Evolutionary conservation across 1,140 invertebrate genomes (phyloP), one percentile per base, ranked within the genome.

Genomic region (Caenorhabditis latens): DNA sequence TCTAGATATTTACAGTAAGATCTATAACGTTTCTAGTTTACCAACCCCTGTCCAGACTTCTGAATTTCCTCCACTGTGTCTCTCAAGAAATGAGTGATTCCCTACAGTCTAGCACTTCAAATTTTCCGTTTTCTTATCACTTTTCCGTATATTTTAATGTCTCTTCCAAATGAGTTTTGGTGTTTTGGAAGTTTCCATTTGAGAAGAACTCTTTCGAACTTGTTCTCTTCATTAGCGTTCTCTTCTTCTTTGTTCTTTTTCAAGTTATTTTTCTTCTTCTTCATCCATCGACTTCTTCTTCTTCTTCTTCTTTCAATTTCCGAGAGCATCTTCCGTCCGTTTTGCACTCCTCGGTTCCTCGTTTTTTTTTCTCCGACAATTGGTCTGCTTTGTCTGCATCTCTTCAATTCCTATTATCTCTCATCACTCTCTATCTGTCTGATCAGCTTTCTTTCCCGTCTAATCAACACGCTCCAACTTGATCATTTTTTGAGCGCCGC

Each of bases 381-480:
- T 79, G 71, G 71, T 79, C 71, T 79, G 46, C 13, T n/a, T 50
- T 50, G 46, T 79, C 46, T 50, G 43, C 40, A n/a, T 79, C 46
- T 50, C 11, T 79, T 14, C 13, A 32, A 32, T 24, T 24, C 50
- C 5, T 14, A 50, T 32, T 8, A 4, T 79, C n/a, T 43, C 71
- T 79, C 1, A 24, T 4, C 71, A 24, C n/a, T 50, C 71, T 79
- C 46, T 79, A n/a, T 19, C 13, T 50, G 43, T 50, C 71, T 48
- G 9, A 19, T 32, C 71, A 13, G 46, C 71, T 79, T 50, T 79
- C n/a, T 46, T 32, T 32, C 32, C 32, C 65, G 43, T 50, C 71
- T 79, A 79, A 79, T 79, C 71, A 79, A 79, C 71, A 50, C 71
- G 71, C 71, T 50, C 71, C 46, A 79, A 79, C 71, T 79, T 79